Evolutionary conservation across 2,888 invertebrate species (phyloP).

Genomic region (Gonocerus acuteangulatus): DNA sequence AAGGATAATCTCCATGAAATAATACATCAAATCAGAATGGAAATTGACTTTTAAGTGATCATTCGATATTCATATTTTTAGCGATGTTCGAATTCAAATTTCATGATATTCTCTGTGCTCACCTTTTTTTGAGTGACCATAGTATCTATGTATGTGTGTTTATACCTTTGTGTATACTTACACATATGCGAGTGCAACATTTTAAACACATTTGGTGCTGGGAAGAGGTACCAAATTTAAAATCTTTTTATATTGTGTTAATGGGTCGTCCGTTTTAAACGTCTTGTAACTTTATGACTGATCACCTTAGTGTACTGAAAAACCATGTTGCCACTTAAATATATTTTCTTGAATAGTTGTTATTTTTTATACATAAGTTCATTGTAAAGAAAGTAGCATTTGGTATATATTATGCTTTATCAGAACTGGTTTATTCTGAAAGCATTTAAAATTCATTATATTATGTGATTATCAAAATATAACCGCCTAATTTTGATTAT

Average conservation of each 20-base stretch:
- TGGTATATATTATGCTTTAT: neutral
- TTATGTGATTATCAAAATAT: constrained; percentile 12
- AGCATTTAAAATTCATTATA: neutral
- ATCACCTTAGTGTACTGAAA: constrained; percentile 19
- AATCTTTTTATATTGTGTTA: neutral
- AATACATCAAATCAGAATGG: no score
- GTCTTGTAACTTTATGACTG: constrained; percentile 9
- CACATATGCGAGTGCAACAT: no score
- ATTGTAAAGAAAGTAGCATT: constrained; percentile 6
- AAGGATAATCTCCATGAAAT: no score
- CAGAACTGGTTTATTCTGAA: neutral
- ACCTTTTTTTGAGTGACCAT: no score
- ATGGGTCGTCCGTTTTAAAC: constrained; percentile 4
- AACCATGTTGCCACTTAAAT: constrained; percentile 21
- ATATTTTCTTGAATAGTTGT: constrained; percentile 23
- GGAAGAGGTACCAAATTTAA: no score
- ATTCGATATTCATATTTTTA: no score
- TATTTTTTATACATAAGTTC: constrained; percentile 18
- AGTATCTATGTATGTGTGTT: no score
- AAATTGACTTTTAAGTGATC: no score
- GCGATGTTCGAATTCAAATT: no score
- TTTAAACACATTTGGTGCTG: no score
- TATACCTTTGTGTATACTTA: no score
- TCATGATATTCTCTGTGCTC: no score
- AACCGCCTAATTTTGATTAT: constrained; percentile 13